Conservation (phyloP, 2,797 vertebrate species). For the Rhadinocentrus ornatus region DNA sequence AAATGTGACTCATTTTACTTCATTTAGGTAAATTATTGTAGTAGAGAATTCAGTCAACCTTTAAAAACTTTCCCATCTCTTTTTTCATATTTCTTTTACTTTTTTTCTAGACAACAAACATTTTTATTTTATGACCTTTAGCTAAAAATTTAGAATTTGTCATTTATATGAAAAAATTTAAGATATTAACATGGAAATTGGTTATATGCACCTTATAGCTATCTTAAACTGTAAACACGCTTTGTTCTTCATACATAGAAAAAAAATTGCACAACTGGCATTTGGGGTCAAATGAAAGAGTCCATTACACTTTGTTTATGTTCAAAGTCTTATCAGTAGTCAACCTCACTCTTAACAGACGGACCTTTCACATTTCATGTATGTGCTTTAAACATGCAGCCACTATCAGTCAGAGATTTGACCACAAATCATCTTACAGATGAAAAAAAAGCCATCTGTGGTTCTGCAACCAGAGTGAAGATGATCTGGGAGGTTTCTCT, state of each 20-base stretch:
- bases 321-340: neutral
- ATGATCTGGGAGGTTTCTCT: constrained; percentile 47
- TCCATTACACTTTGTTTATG: constrained; percentile 3
- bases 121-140: too few relatives aligned
- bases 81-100: neutral
- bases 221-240: neutral
- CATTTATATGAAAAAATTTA: neutral
- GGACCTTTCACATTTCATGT: constrained; percentile 9
- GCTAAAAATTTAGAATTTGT: too few relatives aligned
- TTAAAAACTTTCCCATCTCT: too few relatives aligned
- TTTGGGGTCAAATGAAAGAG: neutral
- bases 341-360: neutral
- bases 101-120: neutral
- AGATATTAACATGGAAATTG: neutral
- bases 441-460: constrained; percentile 28
- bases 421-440: constrained; percentile 33
- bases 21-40: too few relatives aligned
- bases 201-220: too few relatives aligned
- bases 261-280: neutral
- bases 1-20: too few relatives aligned
- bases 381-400: constrained; percentile 29
- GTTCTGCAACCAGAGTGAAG: constrained; percentile 21
- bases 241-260: neutral
- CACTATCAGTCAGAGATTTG: constrained; percentile 23
- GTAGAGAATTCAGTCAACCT: too few relatives aligned